Evolutionary conservation across 2,797 vertebrate species (phyloP).

Genomic region (Oreochromis mossambicus): DNA sequence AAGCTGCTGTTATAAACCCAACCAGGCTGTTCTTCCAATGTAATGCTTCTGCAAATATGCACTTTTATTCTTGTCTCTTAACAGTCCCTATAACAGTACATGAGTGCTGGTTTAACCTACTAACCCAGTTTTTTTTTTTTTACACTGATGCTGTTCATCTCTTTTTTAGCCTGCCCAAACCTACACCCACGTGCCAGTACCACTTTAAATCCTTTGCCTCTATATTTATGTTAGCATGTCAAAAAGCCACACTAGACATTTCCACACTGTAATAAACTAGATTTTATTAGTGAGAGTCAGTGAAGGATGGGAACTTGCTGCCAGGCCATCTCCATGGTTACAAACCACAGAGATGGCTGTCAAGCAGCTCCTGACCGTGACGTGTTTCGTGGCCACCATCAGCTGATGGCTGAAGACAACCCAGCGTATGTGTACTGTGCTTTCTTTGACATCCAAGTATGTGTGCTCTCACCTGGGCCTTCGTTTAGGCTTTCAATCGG

Average conservation of each 20-base stretch:
- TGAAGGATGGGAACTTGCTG: conserved; percentile 39
- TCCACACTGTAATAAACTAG: conserved; percentile 59
- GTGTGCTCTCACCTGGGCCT: not conserved
- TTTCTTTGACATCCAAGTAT: conserved; percentile 5
- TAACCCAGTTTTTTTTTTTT: conserved; percentile 22
- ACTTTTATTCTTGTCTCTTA: conserved; percentile 5
- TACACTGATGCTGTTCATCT: conserved; percentile 7
- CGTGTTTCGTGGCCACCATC: conserved; percentile 23
- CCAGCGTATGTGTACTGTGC: not conserved
- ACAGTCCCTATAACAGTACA: not conserved
- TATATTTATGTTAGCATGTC: conserved; percentile 62
- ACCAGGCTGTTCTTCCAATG: not conserved
- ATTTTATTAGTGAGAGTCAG: conserved; percentile 58
- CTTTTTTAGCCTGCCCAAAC: not conserved
- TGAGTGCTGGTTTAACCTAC: conserved; percentile 34
- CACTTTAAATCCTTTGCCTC: conserved; percentile 43
- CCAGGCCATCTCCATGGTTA: conserved; percentile 44
- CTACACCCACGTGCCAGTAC: conserved; percentile 28
- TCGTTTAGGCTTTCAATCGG: not conserved
- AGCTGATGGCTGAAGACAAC: conserved; percentile 17
- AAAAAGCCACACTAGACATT: conserved; percentile 62
- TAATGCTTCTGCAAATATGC: conserved; percentile 12
- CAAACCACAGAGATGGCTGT: conserved; percentile 54
- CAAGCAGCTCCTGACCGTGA: conserved; percentile 30
- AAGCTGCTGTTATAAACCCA: not conserved